Evolutionary conservation across 2,888 invertebrate genomes (phyloP), one percentile per base, ranked within the genome.

Genomic region (Chymomyza amoena): DNA sequence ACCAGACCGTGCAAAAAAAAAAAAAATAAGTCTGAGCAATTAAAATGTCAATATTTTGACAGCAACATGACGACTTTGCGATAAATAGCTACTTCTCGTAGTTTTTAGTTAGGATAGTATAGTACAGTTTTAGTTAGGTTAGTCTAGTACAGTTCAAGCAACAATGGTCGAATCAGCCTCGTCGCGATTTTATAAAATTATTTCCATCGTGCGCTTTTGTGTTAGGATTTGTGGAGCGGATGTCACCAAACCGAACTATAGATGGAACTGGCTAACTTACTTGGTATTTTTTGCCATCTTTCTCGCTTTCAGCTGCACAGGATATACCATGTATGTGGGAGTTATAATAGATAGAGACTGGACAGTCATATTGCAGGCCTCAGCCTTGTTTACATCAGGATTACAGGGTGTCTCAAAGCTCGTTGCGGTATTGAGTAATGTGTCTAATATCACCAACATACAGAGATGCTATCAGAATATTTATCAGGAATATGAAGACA

Each of bases 261-360:
- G 56, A 1, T 73, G 77, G 69, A 77, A 71, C 67, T 32, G 66
- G 15, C 20, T 78, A 3, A 89, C 88, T 1, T 87, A 81, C 50
- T 3, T 61, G 0, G 66, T 86, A 0, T 61, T 80, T 0, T 2
- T n/a, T 2, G 51, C 74, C 0, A n/a, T n/a, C 5, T 50, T 69
- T 7, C 25, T n/a, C n/a, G n/a, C n/a, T n/a, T n/a, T n/a, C 4
- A 56, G 20, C 15, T 80, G 78, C 15, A 80, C 87, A 2, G 52
- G 62, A 0, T 89, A 89, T 59, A 89, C 89, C 0, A 66, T 89
- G 0, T 88, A 88, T 50, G 66, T 78, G 32, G 88, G 85, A 0
- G 51, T 82, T 1, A 39, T 79, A 0, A 2, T 81, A 0, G 61
- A 84, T 1, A 64, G 71, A 0, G 86, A 89, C 25, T 81, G 78